Conservation (phyloP, 2,113 vertebrate genomes). For the Entomyzon cyanotis region DNA sequence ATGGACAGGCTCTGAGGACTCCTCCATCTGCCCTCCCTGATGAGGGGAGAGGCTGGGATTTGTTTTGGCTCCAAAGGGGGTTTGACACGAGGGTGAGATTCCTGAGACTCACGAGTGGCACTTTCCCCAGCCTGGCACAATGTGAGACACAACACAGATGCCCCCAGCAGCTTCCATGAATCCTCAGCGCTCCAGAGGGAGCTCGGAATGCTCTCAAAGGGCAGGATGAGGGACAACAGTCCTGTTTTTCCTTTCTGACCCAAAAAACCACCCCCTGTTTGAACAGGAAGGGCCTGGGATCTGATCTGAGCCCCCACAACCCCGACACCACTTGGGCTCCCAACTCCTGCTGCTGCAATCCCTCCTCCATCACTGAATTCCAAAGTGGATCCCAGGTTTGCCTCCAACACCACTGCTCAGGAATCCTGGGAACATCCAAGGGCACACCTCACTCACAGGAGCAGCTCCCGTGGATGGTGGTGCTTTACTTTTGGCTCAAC, state of each 20-base stretch:
- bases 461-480: not conserved
- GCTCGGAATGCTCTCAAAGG: not conserved
- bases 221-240: not conserved
- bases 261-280: not conserved
- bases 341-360: not conserved
- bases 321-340: not conserved
- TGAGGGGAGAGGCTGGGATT: not conserved
- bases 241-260: fast-evolving
- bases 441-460: not conserved
- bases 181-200: not conserved
- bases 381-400: not conserved
- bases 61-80: not conserved
- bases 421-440: not conserved
- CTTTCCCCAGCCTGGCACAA: not conserved
- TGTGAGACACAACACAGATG: not conserved
- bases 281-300: not conserved
- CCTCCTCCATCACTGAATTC: not conserved
- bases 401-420: not conserved
- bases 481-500: not conserved
- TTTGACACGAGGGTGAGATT: not conserved
- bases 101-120: not conserved
- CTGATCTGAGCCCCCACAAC: not conserved
- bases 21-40: not conserved
- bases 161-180: not conserved
- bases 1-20: not conserved